Evolutionary conservation across 2,888 invertebrate genomes (phyloP).

Genomic region (Nymphalis c-album): DNA sequence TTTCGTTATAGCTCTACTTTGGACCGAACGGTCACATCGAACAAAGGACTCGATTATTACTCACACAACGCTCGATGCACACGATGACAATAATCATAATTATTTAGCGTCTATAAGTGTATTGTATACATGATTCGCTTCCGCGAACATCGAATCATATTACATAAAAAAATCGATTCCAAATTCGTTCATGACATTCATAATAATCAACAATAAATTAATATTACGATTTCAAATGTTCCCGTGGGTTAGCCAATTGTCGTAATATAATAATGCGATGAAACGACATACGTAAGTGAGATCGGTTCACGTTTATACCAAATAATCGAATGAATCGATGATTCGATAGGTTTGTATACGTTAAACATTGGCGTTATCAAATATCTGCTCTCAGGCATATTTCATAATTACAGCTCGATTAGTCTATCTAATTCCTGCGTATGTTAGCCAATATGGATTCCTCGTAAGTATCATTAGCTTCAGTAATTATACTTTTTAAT

Average conservation of each 20-base stretch:
- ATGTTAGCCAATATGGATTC: constrained; percentile 1
- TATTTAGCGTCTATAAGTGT: neutral
- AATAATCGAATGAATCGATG: constrained; percentile 10
- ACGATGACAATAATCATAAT: constrained; percentile 4
- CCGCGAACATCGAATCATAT: too few species aligned
- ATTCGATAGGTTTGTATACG: constrained; percentile 22
- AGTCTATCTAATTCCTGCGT: constrained; percentile 12
- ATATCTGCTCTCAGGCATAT: constrained; percentile 23
- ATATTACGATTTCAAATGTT: too few species aligned
- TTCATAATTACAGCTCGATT: constrained; percentile 18
- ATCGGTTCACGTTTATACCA: neutral
- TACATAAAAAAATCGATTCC: too few species aligned
- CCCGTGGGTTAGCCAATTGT: too few species aligned
- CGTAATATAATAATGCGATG: too few species aligned
- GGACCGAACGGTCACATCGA: constrained; percentile 2
- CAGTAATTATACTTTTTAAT: neutral
- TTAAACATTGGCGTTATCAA: constrained; percentile 23
- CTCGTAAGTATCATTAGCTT: constrained; percentile 1
- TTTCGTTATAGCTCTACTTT: constrained; percentile 11
- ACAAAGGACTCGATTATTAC: constrained; percentile 10
- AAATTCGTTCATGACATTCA: too few species aligned
- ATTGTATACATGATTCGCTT: too few species aligned
- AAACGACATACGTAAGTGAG: neutral
- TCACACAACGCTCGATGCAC: constrained; percentile 4
- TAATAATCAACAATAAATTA: too few species aligned